Percentiles rank a stretch among this genome's conserved stretches.
phyloP scores from a whole-genome alignment of 2,113 vertebrate genomes.

The Labrus mixtus region DNA sequence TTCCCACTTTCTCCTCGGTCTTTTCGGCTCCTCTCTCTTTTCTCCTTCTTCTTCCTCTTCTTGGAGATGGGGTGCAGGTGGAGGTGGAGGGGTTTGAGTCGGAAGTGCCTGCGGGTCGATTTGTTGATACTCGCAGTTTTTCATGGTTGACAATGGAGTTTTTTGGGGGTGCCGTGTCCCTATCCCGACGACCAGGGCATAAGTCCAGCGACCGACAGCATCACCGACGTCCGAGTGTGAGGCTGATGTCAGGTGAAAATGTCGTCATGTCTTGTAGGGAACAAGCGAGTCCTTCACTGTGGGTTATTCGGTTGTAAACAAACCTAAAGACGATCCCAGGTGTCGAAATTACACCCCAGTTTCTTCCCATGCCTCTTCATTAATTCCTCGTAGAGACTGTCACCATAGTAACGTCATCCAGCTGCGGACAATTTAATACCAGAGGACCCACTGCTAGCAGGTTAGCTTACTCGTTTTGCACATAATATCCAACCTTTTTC shows the following conservation, averaged over 20 bases:
- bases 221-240: constrained; percentile 34
- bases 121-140: constrained; percentile 90
- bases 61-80: constrained; percentile 36
- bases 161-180: constrained; percentile 36
- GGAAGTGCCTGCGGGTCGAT: constrained; percentile 83
- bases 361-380: constrained; percentile 16
- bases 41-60: neutral
- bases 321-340: constrained; percentile 4
- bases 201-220: constrained; percentile 24
- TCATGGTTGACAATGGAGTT: constrained; percentile 71
- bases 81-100: constrained; percentile 65
- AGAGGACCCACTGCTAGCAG: constrained; percentile 33
- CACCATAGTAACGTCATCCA: constrained; percentile 13
- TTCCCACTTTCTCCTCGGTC: constrained; percentile 88
- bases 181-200: constrained; percentile 18
- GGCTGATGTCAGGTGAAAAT: constrained; percentile 4
- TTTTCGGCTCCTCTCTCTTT: constrained; percentile 40
- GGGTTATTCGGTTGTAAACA: constrained; percentile 21
- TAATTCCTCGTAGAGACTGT: neutral
- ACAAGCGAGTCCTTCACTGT: constrained; percentile 19
- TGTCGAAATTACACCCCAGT: neutral
- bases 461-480: neutral
- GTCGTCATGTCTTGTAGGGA: constrained; percentile 30
- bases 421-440: constrained; percentile 44
- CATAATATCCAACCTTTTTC: neutral